phyloP scores from a whole-genome alignment of 2,797 vertebrate genomes.

The Pangasius djambal region DNA sequence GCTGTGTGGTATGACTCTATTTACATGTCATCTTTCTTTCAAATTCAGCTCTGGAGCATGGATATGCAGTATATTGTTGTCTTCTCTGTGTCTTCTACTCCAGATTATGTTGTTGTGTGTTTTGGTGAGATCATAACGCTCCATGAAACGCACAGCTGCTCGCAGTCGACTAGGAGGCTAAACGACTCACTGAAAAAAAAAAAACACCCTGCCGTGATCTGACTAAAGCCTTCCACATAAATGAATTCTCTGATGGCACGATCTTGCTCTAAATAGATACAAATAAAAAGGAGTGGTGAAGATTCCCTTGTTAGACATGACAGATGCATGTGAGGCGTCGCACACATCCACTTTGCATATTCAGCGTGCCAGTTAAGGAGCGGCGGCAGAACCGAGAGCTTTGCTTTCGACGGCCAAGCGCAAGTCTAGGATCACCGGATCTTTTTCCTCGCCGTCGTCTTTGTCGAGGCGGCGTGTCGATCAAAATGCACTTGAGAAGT shows the following conservation, averaged over 20 bases:
- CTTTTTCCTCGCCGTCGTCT: neutral
- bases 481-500: neutral
- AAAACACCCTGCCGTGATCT: slow-evolving; percentile 53
- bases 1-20: neutral
- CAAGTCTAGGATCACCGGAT: neutral
- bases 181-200: neutral
- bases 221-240: slow-evolving; percentile 67
- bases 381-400: slow-evolving; percentile 23
- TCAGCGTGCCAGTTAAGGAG: slow-evolving; percentile 18
- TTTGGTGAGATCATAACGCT: slow-evolving; percentile 20
- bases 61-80: neutral
- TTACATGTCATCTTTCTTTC: neutral
- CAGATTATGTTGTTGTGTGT: slow-evolving; percentile 10
- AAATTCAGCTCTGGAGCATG: neutral
- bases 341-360: slow-evolving; percentile 34
- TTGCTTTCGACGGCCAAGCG: neutral
- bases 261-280: slow-evolving; percentile 55
- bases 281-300: slow-evolving; percentile 22
- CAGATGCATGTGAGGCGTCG: slow-evolving; percentile 23
- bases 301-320: slow-evolving; percentile 38
- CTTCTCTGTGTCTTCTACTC: neutral
- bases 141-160: slow-evolving; percentile 21
- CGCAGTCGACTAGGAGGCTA: neutral
- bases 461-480: neutral
- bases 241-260: slow-evolving; percentile 68